A percentile compares a stretch with the other conserved stretches of the same genome.
phyloP scores from a whole-genome alignment of 2,888 invertebrate genomes.

The Cephus sareptanus region DNA sequence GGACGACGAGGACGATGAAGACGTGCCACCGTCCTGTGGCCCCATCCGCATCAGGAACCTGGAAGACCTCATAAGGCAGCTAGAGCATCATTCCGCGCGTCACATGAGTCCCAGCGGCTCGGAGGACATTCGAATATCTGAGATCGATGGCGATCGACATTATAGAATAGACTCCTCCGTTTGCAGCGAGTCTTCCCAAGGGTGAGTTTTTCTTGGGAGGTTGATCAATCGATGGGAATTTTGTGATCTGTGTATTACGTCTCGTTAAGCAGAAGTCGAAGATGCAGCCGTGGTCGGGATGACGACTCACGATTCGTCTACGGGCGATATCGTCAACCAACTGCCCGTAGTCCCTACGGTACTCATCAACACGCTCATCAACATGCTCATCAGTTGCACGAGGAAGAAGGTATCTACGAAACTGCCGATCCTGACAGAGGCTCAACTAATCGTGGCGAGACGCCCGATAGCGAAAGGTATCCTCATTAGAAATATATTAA shows the following conservation, averaged over 20 bases:
- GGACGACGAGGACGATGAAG: conserved; percentile 75
- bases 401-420: conserved; percentile 90
- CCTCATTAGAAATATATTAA: conserved; percentile 11
- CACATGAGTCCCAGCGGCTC: conserved; percentile 93
- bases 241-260: no score
- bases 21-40: conserved; percentile 82
- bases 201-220: conserved; percentile 66
- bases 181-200: conserved; percentile 80
- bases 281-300: conserved; percentile 72
- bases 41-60: conserved; percentile 90
- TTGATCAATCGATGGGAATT: not conserved
- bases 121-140: conserved; percentile 89
- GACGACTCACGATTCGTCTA: conserved; percentile 82
- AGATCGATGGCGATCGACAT: conserved; percentile 89
- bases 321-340: conserved; percentile 71
- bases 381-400: conserved; percentile 70
- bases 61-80: conserved; percentile 89
- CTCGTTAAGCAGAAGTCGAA: conserved; percentile 68
- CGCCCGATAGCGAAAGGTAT: conserved; percentile 90
- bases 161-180: conserved; percentile 83
- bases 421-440: conserved; percentile 81
- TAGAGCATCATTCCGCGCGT: conserved; percentile 86
- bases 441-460: conserved; percentile 80
- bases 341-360: conserved; percentile 68
- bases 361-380: conserved; percentile 70